These are phyloP conservation scores for Eunapius fragilis DNA, from an alignment of 37 sponge, comb jelly and placozoan genomes.

Conservation along the genomic window DNA sequence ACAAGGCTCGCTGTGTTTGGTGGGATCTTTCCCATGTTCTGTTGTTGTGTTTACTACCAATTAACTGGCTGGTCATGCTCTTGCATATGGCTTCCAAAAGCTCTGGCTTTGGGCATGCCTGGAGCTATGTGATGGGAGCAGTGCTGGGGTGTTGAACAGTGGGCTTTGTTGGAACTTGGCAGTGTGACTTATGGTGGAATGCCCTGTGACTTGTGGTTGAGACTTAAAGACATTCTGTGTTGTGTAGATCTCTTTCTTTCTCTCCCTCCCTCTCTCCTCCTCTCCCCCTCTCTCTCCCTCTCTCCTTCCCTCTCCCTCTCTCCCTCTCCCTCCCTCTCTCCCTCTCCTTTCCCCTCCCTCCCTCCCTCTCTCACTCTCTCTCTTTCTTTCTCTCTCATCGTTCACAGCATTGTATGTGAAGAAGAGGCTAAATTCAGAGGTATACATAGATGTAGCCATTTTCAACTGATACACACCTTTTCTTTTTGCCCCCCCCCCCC, in stretches of 20 bases:
- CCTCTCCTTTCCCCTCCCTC: too few relatives aligned
- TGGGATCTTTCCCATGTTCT: not conserved
- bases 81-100: not conserved
- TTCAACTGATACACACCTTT: not conserved
- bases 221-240: too few relatives aligned
- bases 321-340: too few relatives aligned
- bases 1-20: not conserved
- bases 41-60: not conserved
- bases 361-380: too few relatives aligned
- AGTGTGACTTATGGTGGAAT: not conserved
- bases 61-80: not conserved
- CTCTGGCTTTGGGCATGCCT: not conserved
- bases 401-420: constrained; percentile 68
- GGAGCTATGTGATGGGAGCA: not conserved
- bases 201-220: not conserved
- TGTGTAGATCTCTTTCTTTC: too few relatives aligned
- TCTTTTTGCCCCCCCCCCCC: not conserved
- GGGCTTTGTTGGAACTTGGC: constrained; percentile 4
- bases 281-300: too few relatives aligned
- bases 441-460: not conserved
- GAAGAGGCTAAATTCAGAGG: constrained; percentile 68
- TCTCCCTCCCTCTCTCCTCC: too few relatives aligned
- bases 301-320: too few relatives aligned
- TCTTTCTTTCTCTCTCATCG: not conserved
- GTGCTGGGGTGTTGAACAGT: not conserved